Evolutionary conservation across 1,140 invertebrate species (phyloP), one percentile per base, ranked within the genome.

Genomic region (Drosophila arawakana): DNA sequence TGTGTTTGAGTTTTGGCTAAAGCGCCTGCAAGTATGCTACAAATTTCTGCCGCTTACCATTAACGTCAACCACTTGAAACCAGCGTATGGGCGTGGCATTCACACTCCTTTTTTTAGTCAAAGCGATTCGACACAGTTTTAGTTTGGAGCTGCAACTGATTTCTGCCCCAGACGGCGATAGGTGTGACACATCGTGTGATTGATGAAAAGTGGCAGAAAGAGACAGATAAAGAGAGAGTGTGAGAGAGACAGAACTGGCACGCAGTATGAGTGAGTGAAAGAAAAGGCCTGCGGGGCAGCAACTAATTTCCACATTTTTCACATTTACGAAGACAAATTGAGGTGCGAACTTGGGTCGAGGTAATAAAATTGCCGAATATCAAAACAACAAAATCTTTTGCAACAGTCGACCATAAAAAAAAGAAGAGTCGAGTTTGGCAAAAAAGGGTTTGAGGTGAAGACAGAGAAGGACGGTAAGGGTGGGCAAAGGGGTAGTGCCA

Each of bases 281-380:
- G 25, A 4, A 25, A 9, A 52, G 43, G 66, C 67, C 52, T 58
- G 74, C 65, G 78, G 78, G 69, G 73, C 76, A 67, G 73, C 75
- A 91, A 81, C 90, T 91, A 91, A 91, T 91, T 91, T 91, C 90
- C 90, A 91, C 90, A 91, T 90, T 91, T 91, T 91, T 91, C 90
- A 88, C 90, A 91, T 91, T 91, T 91, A 79, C 90, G 86, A 91
- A 91, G 90, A 91, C 90, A 91, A 91, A 91, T 91, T 91, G 90
- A 91, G 90, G 90, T 91, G 90, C 90, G 86, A 91, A 91, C 90
- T 91, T 90, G 83, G 90, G 90, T 91, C 90, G 82, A 91, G 90
- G 86, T 85, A 91, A 91, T 91, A 91, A 91, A 91, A 91, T 63
- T 89, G 77, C 58, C 76, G 78, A 88, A 81, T 91, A 91, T 91